Evolutionary conservation across 2,888 invertebrate genomes (phyloP).

Genomic region (Gordius sp.): DNA sequence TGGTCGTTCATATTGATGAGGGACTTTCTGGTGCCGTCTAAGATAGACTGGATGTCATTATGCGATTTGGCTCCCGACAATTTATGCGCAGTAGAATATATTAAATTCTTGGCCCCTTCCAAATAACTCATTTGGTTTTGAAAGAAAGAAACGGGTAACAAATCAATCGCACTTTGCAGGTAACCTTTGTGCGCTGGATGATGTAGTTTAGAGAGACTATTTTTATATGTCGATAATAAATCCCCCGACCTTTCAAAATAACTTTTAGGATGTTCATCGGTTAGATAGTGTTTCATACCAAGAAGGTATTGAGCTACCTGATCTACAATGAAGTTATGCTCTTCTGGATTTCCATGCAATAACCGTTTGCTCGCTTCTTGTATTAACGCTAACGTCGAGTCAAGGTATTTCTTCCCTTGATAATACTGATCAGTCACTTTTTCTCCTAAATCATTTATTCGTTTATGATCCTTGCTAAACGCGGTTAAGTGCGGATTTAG

Average conservation of each 20-base stretch:
- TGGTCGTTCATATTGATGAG: neutral
- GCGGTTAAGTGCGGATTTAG: too few species aligned
- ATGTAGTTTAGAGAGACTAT: neutral
- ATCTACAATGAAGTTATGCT: neutral
- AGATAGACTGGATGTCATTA: neutral
- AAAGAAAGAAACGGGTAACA: neutral
- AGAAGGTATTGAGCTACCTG: neutral
- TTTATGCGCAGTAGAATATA: neutral
- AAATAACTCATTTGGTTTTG: neutral
- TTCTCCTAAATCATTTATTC: too few species aligned
- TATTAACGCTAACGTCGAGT: neutral
- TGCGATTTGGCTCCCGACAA: neutral
- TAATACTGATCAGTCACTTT: constrained; percentile 6
- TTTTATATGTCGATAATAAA: neutral
- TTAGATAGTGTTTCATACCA: neutral
- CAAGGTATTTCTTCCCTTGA: neutral
- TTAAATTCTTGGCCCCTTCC: neutral
- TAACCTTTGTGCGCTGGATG: neutral
- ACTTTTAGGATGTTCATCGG: neutral
- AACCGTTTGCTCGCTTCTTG: neutral
- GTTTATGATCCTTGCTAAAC: too few species aligned
- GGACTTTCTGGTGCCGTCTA: neutral
- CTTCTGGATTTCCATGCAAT: neutral
- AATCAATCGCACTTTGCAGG: neutral
- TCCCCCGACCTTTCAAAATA: neutral